Evolutionary conservation across 2,888 invertebrate species (phyloP).

Genomic region (Cryptocheilus praepositus): DNA sequence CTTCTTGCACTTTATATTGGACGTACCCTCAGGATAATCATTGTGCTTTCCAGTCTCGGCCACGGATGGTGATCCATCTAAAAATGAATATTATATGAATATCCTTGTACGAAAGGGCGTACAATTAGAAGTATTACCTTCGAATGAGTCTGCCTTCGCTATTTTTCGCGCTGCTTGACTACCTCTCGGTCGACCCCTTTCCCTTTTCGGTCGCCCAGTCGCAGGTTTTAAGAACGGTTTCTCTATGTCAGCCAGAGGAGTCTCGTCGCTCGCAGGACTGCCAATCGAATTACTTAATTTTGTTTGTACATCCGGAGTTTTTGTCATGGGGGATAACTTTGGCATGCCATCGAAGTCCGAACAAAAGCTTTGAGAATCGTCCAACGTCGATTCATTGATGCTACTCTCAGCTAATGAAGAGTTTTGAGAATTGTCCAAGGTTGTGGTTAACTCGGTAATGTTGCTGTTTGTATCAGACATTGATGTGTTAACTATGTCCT

Average conservation of each 20-base stretch:
- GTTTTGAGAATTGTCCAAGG: constrained; percentile 59
- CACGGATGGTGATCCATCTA: constrained; percentile 62
- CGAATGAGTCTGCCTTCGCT: constrained; percentile 62
- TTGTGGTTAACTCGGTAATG: constrained; percentile 51
- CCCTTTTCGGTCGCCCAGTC: constrained; percentile 59
- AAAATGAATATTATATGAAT: constrained; percentile 27
- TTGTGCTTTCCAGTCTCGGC: constrained; percentile 65
- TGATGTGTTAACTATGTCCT: constrained; percentile 44
- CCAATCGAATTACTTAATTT: constrained; percentile 56
- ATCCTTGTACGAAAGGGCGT: not conserved
- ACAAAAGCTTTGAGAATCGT: constrained; percentile 56
- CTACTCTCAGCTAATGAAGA: constrained; percentile 50
- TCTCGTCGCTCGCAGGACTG: constrained; percentile 61
- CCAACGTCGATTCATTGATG: constrained; percentile 42
- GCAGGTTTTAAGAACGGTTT: constrained; percentile 70
- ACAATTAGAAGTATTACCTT: constrained; percentile 54
- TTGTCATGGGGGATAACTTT: constrained; percentile 69
- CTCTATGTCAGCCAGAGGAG: constrained; percentile 58
- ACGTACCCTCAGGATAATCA: constrained; percentile 68
- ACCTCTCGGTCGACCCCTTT: constrained; percentile 63
- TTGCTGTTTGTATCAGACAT: constrained; percentile 51
- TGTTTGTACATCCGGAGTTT: constrained; percentile 56
- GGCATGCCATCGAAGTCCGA: constrained; percentile 72
- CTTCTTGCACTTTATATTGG: too few relatives aligned
- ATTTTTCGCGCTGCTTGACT: constrained; percentile 62